These are phyloP conservation scores for Peromyscus leucopus DNA, from an alignment of 2,113 vertebrate species.

Conservation along the genomic window DNA sequence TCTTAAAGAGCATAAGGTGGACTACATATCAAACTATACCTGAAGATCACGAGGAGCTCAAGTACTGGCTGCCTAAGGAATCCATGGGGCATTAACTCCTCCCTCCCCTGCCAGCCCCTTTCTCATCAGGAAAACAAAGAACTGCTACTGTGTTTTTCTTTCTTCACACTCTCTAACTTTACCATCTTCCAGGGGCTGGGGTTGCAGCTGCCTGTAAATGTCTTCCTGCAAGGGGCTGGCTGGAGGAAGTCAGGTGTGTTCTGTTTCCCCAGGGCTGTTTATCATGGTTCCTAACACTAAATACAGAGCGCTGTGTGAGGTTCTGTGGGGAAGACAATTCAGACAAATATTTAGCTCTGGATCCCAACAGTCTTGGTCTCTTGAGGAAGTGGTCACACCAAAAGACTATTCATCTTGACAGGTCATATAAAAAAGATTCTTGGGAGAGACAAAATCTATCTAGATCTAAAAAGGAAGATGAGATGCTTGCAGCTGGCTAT, in stretches of 20 bases:
- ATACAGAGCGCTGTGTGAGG: neutral
- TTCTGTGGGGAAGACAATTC: neutral
- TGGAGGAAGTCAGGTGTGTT: neutral
- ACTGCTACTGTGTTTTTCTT: neutral
- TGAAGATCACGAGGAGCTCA: constrained; percentile 7
- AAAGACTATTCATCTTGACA: neutral
- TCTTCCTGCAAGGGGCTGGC: neutral
- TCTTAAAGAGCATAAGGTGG: neutral
- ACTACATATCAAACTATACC: neutral
- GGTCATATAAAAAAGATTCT: neutral
- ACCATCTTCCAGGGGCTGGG: neutral
- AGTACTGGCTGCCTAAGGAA: constrained; percentile 5
- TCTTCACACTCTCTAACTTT: neutral
- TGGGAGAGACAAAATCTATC: neutral
- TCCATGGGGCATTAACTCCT: neutral
- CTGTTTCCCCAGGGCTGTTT: neutral
- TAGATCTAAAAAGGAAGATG: neutral
- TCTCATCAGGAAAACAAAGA: neutral
- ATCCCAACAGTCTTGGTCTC: neutral
- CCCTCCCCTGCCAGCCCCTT: neutral
- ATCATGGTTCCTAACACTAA: neutral
- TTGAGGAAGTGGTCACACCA: neutral
- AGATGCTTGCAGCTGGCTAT: neutral
- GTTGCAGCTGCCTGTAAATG: neutral
- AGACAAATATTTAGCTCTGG: neutral